These are phyloP conservation scores for Conchocele bisecta DNA, from an alignment of 2,888 invertebrate species.

Conservation along the genomic window DNA sequence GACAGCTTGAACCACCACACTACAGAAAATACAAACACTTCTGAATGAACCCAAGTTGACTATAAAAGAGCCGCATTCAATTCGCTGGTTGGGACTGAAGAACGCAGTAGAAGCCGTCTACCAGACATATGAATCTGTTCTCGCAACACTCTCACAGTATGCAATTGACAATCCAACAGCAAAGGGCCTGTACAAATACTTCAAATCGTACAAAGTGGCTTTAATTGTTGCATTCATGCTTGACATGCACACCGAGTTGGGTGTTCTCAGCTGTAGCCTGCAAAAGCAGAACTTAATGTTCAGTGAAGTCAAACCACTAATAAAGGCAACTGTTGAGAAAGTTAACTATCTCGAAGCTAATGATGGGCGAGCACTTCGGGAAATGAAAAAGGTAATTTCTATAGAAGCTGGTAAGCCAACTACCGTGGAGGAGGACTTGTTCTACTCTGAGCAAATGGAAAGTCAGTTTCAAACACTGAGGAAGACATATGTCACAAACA, in stretches of 20 bases:
- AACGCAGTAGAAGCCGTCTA: constrained; percentile 40
- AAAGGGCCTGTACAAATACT: constrained; percentile 29
- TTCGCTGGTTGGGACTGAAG: constrained; percentile 42
- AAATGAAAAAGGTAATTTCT: constrained; percentile 8
- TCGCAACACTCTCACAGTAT: constrained; percentile 32
- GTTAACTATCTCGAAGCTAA: neutral
- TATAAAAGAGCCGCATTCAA: constrained; percentile 43
- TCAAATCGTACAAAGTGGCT: constrained; percentile 27
- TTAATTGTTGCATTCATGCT: constrained; percentile 28
- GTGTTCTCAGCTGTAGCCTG: constrained; percentile 6
- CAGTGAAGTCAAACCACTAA: constrained; percentile 13
- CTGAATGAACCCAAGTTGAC: constrained; percentile 41
- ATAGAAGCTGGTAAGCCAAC: neutral
- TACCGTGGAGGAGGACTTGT: constrained; percentile 15
- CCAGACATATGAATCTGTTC: constrained; percentile 26
- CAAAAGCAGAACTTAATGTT: constrained; percentile 15
- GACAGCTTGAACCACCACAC: constrained; percentile 1
- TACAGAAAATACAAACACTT: constrained; percentile 36
- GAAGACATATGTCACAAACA: constrained; percentile 4
- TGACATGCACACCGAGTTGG: constrained; percentile 35
- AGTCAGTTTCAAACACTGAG: constrained; percentile 14
- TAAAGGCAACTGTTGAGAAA: constrained; percentile 16
- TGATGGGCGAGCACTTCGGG: constrained; percentile 7
- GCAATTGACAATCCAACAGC: constrained; percentile 36
- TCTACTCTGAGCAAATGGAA: constrained; percentile 14